These are phyloP conservation scores for Telenomus remus DNA, from an alignment of 1,140 invertebrate genomes.

Conservation along the genomic window DNA sequence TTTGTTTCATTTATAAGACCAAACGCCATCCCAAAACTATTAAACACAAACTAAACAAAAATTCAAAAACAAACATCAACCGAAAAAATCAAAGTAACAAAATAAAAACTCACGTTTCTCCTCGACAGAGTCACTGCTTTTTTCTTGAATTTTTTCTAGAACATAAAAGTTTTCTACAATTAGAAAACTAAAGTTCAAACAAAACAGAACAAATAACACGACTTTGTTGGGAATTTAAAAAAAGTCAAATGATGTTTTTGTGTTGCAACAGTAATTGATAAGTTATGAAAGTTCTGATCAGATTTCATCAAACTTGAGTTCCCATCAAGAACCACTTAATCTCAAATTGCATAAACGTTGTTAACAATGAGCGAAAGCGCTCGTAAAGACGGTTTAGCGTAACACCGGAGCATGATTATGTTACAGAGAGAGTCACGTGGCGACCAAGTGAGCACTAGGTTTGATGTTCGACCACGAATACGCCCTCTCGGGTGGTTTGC, in stretches of 20 bases:
- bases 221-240: too few species aligned
- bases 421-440: conserved; percentile 70
- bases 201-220: too few species aligned
- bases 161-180: conserved; percentile 62
- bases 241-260: too few species aligned
- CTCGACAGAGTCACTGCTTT: conserved; percentile 63
- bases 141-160: conserved; percentile 66
- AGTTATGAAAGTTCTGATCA: conserved; percentile 17
- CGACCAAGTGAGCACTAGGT: conserved; percentile 66
- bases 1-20: conserved; percentile 1
- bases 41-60: too few species aligned
- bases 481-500: conserved; percentile 60
- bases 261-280: conserved; percentile 20
- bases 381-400: conserved; percentile 54
- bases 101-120: conserved; percentile 68
- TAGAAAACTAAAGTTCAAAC: too few species aligned
- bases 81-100: conserved; percentile 15
- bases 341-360: conserved; percentile 64
- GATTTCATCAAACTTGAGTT: conserved; percentile 56
- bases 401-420: conserved; percentile 65
- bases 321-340: conserved; percentile 73
- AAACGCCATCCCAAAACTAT: conserved; percentile 13
- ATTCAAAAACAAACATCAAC: too few species aligned
- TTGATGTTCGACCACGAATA: conserved; percentile 63
- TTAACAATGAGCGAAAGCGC: conserved; percentile 59